Evolutionary conservation across 2,888 invertebrate species (phyloP), one percentile per base, ranked within the genome.

Genomic region (Bombylius major): DNA sequence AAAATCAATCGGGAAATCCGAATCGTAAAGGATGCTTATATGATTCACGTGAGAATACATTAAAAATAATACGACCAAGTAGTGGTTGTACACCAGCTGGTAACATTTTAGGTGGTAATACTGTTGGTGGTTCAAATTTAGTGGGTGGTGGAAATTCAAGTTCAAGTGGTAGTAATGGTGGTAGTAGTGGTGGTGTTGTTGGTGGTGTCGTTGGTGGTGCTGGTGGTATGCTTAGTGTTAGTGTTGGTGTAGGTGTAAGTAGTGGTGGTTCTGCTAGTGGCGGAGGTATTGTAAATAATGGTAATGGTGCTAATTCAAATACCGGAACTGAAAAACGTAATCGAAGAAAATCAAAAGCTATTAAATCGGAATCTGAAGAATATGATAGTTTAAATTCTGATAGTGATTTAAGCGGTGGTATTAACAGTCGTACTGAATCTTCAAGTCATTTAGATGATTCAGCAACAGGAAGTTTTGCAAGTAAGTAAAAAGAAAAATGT

Each of bases 281-380:
- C 59, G 63, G 58, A 53, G 61, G 61, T 50, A 63, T 61, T 13
- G 49, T 48, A 32, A 44, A 33, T 49, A 12, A 5, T 44, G 14
- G 31, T 33, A 53, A 33, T 53, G 34, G 12, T 39, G 31, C 49
- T 42, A 47, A 47, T n/a, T 14, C 54, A 11, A 58, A 50, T 44
- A 63, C 55, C 64, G 59, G 61, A 2, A 68, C 70, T 5, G 70
- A 71, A 54, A 70, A 76, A 59, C 69, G 75, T 11, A 69, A 74
- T 42, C 72, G 76, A 49, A 74, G 77, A 55, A 77, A 77, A 61
- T 76, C 77, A 1, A 77, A 77, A 64, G 71, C 77, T 5, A 75
- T 77, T 59, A 79, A 79, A 62, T 78, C 79, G 5, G 79, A 79
- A 63, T 78, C 78, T 14, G 79, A 79, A 63, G 79, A 79, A 62